phyloP scores from a whole-genome alignment of 1,140 invertebrate genomes.

The Latrodectus geometricus region DNA sequence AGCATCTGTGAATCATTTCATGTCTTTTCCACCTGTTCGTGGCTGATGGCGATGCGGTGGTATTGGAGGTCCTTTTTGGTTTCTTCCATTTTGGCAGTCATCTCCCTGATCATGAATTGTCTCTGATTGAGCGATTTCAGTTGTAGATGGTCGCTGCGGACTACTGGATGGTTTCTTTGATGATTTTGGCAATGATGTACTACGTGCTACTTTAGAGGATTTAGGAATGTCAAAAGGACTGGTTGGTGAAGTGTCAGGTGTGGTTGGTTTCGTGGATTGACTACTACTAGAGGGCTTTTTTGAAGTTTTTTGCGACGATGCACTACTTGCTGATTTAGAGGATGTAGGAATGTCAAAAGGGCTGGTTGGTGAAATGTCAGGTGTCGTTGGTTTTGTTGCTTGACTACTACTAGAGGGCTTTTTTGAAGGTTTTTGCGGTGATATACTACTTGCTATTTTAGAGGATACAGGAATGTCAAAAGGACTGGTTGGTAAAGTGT shows the following conservation, averaged over 20 bases:
- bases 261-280: neutral
- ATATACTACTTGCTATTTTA: constrained; percentile 1
- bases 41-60: constrained; percentile 19
- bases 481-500: constrained; percentile 8
- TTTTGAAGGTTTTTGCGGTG: constrained; percentile 18
- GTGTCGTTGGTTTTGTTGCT: neutral
- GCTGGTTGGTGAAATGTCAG: neutral
- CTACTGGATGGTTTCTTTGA: constrained; percentile 2
- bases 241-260: neutral
- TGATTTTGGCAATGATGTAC: constrained; percentile 21
- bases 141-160: neutral
- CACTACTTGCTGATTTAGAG: neutral
- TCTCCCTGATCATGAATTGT: neutral
- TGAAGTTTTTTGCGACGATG: neutral
- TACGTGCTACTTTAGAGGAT: neutral
- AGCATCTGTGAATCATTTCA: constrained; percentile 8
- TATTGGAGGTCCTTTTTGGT: constrained; percentile 15
- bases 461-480: constrained; percentile 32
- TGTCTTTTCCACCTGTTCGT: constrained; percentile 10
- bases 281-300: neutral
- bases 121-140: neutral
- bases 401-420: neutral
- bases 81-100: neutral
- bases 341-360: neutral
- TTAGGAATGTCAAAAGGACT: constrained; percentile 40